phyloP scores from a whole-genome alignment of 2,888 invertebrate genomes.

The Epinotia demarniana region DNA sequence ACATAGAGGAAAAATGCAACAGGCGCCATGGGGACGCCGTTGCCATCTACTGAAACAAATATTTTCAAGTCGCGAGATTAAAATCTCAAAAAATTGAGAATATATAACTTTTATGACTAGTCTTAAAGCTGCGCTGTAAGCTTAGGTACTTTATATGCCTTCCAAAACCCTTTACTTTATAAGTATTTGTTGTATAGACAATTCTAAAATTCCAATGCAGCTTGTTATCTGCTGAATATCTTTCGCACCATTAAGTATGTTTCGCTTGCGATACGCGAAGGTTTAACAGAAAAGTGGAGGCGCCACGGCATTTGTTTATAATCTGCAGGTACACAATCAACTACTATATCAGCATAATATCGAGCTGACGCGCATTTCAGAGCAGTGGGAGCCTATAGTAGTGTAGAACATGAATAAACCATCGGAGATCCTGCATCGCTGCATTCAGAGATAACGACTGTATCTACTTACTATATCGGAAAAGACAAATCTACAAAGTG shows the following conservation, averaged over 20 bases:
- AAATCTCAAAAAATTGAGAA: too few relatives aligned
- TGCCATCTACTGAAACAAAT: too few relatives aligned
- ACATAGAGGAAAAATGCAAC: too few relatives aligned
- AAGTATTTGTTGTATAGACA: background rate
- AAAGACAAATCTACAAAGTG: background rate
- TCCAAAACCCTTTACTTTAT: background rate
- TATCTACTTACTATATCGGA: background rate
- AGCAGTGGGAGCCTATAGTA: constrained; percentile 55
- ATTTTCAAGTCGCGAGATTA: too few relatives aligned
- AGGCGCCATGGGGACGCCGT: too few relatives aligned
- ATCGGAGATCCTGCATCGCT: constrained; percentile 50
- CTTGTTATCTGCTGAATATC: constrained; percentile 34
- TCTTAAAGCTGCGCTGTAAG: too few relatives aligned
- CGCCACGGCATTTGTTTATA: constrained; percentile 44
- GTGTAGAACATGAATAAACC: constrained; percentile 65
- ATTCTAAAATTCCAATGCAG: constrained; percentile 11
- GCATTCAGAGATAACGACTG: constrained; percentile 48
- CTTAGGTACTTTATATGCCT: too few relatives aligned
- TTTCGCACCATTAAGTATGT: constrained; percentile 47
- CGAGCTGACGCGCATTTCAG: constrained; percentile 57
- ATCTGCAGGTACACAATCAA: constrained; percentile 43
- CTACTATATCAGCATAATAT: constrained; percentile 67
- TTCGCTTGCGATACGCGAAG: constrained; percentile 58
- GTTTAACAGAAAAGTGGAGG: constrained; percentile 56
- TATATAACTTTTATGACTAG: too few relatives aligned